Conservation (phyloP, 2,113 vertebrate genomes). For the Ammodytes dubius region DNA sequence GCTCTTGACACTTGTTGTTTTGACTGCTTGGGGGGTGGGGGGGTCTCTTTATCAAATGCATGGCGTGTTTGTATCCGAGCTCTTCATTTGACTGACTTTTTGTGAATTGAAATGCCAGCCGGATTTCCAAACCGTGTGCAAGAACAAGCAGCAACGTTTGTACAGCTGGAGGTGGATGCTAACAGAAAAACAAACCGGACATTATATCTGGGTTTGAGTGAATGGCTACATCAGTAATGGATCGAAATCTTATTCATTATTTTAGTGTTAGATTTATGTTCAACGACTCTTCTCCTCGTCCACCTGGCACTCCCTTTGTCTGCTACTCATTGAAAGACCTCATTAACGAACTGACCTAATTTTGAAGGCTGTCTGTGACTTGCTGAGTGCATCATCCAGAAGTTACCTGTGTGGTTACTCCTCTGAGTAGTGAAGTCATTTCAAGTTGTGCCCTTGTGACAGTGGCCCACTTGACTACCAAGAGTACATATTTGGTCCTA, state of each 20-base stretch:
- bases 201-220: conserved; percentile 7
- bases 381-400: background rate
- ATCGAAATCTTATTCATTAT: background rate
- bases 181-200: conserved; percentile 22
- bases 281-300: background rate
- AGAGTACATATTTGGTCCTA: background rate
- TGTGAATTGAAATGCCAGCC: background rate
- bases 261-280: background rate
- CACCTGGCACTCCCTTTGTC: conserved; percentile 49
- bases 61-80: background rate
- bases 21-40: background rate
- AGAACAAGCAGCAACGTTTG: background rate
- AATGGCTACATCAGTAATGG: no score
- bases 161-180: conserved; percentile 35
- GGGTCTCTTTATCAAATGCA: background rate
- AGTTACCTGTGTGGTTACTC: background rate
- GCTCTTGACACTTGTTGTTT: conserved; percentile 77
- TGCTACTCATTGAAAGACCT: conserved; percentile 47
- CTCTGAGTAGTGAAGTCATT: background rate
- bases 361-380: conserved; percentile 32
- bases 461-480: background rate
- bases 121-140: background rate
- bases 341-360: conserved; percentile 59
- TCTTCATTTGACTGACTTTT: background rate
- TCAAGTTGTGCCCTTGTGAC: background rate